Conservation (phyloP, 2,797 vertebrate species). For the Rhabdophis nuchalis region DNA sequence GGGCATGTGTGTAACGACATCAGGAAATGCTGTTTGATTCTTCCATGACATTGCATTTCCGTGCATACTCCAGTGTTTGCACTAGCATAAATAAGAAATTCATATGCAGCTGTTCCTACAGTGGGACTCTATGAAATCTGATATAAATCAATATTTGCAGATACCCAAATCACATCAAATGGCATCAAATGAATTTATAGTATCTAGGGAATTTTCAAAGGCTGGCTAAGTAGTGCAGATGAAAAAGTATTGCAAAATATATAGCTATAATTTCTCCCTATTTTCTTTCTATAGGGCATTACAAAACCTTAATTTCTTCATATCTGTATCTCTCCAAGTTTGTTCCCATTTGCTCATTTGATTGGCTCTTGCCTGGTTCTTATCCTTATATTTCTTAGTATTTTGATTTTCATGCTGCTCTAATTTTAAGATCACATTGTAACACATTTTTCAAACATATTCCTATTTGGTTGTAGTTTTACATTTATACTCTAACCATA, state of each 20-base stretch:
- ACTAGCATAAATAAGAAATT: not conserved
- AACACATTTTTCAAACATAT: not conserved
- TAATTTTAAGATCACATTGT: not conserved
- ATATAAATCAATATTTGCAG: not conserved
- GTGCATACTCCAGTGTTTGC: not conserved
- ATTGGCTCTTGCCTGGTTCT: not conserved
- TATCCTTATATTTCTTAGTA: not conserved
- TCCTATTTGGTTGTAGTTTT: not conserved
- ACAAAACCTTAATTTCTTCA: not conserved
- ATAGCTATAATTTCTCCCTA: not conserved
- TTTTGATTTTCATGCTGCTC: not conserved
- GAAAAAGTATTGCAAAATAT: not conserved
- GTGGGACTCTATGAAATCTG: not conserved
- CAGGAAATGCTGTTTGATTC: not conserved
- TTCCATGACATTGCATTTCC: not conserved
- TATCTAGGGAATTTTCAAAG: not conserved
- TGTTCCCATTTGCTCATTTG: not conserved
- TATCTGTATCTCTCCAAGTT: not conserved
- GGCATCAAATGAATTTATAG: not conserved
- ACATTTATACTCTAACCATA: not conserved
- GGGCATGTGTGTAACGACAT: not conserved
- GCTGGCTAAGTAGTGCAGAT: not conserved
- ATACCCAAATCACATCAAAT: not conserved
- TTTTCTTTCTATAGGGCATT: not conserved
- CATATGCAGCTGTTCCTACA: not conserved